A percentile compares a stretch with the other conserved stretches of the same genome.
Conservation (phyloP, 2,797 vertebrate species). For the Esox lucius region DNA sequence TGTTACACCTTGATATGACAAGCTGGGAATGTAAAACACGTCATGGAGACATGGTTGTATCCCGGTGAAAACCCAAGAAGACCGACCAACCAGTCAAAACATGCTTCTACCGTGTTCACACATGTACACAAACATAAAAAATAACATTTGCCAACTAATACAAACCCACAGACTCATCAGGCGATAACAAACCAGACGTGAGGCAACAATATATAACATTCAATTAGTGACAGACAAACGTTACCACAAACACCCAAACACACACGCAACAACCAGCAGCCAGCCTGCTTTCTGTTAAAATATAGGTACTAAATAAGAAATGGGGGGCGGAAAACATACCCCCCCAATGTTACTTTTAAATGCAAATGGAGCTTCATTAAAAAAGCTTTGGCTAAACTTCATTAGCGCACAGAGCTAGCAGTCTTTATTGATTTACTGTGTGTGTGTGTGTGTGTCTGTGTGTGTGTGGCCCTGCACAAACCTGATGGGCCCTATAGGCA, state of each 20-base stretch:
- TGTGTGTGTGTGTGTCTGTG: not conserved
- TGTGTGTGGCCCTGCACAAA: constrained; percentile 35
- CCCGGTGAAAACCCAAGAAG: too few species aligned
- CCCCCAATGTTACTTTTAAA: constrained; percentile 74
- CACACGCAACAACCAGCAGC: constrained; percentile 15
- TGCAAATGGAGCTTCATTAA: constrained; percentile 80
- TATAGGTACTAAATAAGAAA: constrained; percentile 68
- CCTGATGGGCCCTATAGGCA: constrained; percentile 73
- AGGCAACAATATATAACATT: constrained; percentile 25
- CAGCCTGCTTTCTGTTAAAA: constrained; percentile 43
- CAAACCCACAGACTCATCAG: not conserved
- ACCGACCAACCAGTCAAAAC: too few species aligned
- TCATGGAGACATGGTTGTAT: too few species aligned
- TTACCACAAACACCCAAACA: constrained; percentile 5
- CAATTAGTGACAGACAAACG: constrained; percentile 15
- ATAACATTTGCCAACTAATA: not conserved
- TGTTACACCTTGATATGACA: too few species aligned
- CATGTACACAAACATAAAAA: not conserved
- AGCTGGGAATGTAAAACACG: too few species aligned
- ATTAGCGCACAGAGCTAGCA: constrained; percentile 64
- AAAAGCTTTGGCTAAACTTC: constrained; percentile 74
- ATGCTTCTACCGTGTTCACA: too few species aligned
- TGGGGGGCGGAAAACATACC: constrained; percentile 60
- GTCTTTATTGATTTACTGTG: constrained; percentile 72
- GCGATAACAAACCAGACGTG: constrained; percentile 25